Evolutionary conservation across 2,888 invertebrate genomes (phyloP), one percentile per base, ranked within the genome.

Genomic region (Agrochola lychnidis): DNA sequence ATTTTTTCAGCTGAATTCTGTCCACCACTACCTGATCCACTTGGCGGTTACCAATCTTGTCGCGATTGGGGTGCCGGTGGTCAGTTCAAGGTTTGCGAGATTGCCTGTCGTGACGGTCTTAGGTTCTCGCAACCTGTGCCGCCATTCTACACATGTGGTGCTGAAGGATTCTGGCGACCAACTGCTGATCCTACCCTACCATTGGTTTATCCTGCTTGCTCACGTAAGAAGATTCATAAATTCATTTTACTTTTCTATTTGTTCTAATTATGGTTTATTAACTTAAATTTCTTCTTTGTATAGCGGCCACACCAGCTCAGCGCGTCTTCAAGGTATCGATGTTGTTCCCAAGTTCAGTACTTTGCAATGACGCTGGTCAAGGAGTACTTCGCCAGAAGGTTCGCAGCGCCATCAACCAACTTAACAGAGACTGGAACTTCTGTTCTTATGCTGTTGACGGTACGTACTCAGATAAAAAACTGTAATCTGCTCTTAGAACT

Each of bases 111-210:
- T 87, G 95, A 97, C 76, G 98, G 99, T n/a, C 96, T 99, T 10
- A 97, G 98, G 86, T 99, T 99, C 97, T 99, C 99, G 0, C 98
- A 99, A 92, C 97, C 98, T 76, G 98, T 99, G n/a, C 99, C 99
- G 1, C 98, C 98, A 87, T 99, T 99, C 97, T 99, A 99, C 94
- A 99, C 99, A 1, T 99, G 99, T 92, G 99, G 99, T n/a, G 98
- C 98, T 73, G 99, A 99, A 97, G 99, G 99, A 61, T 98, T 99
- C 95, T 99, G 99, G 99, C 97, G 99, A 88, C 99, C 99, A 70
- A 99, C 98, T 0, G 97, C 96, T 57, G 98, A 98, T 91, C 98
- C 99, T 14, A 97, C 97, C 67, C 96, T 98, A 89, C 98, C 99
- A 51, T 96, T 99, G 85, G 97, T 98, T n/a, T 99, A 99, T 91